Base-by-base conservation (phyloP, 2,113 vertebrate species). In the Megaceryle torquata region DNA sequence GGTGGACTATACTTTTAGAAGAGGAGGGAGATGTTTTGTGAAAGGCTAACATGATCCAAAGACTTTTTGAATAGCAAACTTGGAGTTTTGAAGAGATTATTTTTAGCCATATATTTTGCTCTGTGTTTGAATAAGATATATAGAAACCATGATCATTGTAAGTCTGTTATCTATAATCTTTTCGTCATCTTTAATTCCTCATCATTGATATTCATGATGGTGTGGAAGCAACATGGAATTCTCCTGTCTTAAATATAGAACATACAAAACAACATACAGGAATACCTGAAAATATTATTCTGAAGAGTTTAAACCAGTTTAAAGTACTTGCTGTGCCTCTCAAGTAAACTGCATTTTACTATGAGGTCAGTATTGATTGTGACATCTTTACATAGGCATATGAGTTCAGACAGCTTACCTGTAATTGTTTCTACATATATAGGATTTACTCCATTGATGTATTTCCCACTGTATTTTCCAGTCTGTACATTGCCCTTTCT, bases 401-500 rank as follows among this genome's bases (percentile, higher is more conserved):
- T 4, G 11, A 50, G 39, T 57, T 43, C 53, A 65, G 24, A 80
- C 12, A 79, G 29, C 7, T 79, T 53, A 20, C 53, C 53, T 80
- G 0, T n/a, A 59, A 2, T 25, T 71, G 6, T 78, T 87, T 11
- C 20, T 46, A 4, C 6, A 1, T 53, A 4, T 44, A 13, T 7
- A n/a, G 26, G 31, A 15, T 25, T 65, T 41, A 51, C 10, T 86
- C 25, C 31, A 46, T 15, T 60, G 7, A 13, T 43, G 3, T 43
- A 20, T 70, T 65, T 67, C 37, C 44, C 8, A 7, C 26, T 28
- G 22, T 24, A 6, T 63, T 78, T 87, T 75, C 31, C 11, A 71
- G 8, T 54, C 31, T 46, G 24, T 31, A 12, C 15, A 44, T 89
- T 33, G 8, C 2, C 46, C 33, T 0, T 5, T 13, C 37, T 18